phyloP scores from a whole-genome alignment of 2,888 invertebrate genomes.

The Andrena flavipes region DNA sequence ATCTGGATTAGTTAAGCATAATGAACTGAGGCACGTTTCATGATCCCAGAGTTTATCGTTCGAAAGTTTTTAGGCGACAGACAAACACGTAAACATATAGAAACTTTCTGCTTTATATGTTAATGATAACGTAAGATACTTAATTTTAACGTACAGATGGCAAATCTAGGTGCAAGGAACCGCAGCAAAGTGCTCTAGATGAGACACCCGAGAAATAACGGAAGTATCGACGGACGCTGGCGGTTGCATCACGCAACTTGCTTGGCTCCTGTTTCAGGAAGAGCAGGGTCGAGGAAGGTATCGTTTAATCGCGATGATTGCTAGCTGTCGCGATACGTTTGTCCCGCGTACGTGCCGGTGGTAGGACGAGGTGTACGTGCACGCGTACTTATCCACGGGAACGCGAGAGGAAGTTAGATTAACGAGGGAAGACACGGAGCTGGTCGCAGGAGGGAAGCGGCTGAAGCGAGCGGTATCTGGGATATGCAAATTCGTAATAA shows the following conservation, averaged over 20 bases:
- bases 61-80: too few relatives aligned
- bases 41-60: too few relatives aligned
- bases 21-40: too few relatives aligned
- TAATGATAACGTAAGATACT: too few relatives aligned
- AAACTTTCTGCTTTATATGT: too few relatives aligned
- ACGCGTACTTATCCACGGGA: not conserved
- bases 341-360: not conserved
- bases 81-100: too few relatives aligned
- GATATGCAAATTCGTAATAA: constrained; percentile 62
- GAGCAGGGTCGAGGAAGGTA: constrained; percentile 25
- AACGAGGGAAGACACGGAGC: constrained; percentile 31
- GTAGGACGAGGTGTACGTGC: not conserved
- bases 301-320: constrained; percentile 30
- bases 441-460: constrained; percentile 35
- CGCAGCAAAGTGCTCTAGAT: too few relatives aligned
- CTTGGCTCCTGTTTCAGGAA: constrained; percentile 8
- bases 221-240: not conserved
- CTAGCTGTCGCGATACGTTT: constrained; percentile 16
- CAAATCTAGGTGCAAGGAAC: too few relatives aligned
- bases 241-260: not conserved
- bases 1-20: too few relatives aligned
- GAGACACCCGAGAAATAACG: not conserved
- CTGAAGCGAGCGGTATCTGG: constrained; percentile 24
- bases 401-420: constrained; percentile 48
- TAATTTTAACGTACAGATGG: too few relatives aligned